These are phyloP conservation scores for Penaeus indicus DNA, from an alignment of 1,140 invertebrate species.

Conservation along the genomic window DNA sequence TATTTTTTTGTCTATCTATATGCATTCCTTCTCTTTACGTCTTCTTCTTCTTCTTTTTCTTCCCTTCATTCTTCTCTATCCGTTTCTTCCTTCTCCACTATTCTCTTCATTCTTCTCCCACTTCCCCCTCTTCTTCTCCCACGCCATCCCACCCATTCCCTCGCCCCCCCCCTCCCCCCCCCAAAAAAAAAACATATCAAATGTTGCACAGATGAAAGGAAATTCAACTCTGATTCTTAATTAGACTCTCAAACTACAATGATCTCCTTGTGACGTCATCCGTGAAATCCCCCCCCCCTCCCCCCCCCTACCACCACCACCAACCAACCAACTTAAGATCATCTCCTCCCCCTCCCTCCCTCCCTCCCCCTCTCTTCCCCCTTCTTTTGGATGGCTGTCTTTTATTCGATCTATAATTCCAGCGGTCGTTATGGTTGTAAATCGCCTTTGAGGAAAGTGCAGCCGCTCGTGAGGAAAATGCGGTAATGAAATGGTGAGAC, in stretches of 20 bases:
- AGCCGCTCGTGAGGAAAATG: too few relatives aligned
- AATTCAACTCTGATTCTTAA: slow-evolving; percentile 8
- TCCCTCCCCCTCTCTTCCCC: too few relatives aligned
- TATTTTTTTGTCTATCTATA: not conserved
- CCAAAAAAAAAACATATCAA: not conserved
- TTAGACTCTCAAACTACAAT: not conserved
- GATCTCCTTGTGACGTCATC: too few relatives aligned
- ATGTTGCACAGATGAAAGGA: too few relatives aligned
- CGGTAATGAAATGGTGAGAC: too few relatives aligned
- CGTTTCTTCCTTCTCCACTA: too few relatives aligned
- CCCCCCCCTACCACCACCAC: not conserved
- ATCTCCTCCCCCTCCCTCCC: too few relatives aligned
- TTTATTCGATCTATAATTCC: too few relatives aligned
- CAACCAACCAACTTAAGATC: too few relatives aligned
- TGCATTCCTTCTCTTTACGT: not conserved
- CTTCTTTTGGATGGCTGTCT: too few relatives aligned
- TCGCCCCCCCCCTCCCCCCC: not conserved
- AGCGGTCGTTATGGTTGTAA: too few relatives aligned
- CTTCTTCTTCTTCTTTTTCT: not conserved
- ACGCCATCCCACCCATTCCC: not conserved
- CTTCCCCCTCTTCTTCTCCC: not conserved
- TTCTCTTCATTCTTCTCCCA: not conserved
- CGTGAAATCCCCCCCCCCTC: not conserved
- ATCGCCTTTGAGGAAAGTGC: too few relatives aligned
- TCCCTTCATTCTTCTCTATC: not conserved